A percentile compares a stretch with the other conserved stretches of the same genome.
Evolutionary conservation across 2,888 invertebrate species (phyloP).

Genomic region (Cerastis rubricosa): DNA sequence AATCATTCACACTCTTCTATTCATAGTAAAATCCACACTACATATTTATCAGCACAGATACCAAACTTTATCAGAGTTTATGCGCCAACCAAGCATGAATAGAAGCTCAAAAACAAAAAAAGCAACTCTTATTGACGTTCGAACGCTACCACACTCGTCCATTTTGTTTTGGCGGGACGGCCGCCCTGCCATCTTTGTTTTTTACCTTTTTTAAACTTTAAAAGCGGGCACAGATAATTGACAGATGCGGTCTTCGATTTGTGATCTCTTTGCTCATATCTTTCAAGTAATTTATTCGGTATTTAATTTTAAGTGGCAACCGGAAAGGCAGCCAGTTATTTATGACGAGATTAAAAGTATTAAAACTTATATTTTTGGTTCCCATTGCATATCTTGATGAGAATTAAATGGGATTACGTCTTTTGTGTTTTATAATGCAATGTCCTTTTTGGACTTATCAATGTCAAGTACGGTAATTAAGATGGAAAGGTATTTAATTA

Average conservation of each 20-base stretch:
- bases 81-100: constrained; percentile 54
- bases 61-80: constrained; percentile 43
- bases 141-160: constrained; percentile 63
- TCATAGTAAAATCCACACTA: constrained; percentile 18
- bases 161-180: constrained; percentile 68
- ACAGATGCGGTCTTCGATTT: constrained; percentile 77
- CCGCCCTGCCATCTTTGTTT: constrained; percentile 62
- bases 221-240: constrained; percentile 74
- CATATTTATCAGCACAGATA: constrained; percentile 22
- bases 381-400: constrained; percentile 61
- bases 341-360: constrained; percentile 54
- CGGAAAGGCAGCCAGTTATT: constrained; percentile 68
- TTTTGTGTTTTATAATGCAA: constrained; percentile 40
- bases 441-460: constrained; percentile 27
- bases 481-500: constrained; percentile 49
- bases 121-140: constrained; percentile 61
- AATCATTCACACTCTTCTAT: not conserved
- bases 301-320: constrained; percentile 77
- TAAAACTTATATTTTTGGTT: constrained; percentile 53
- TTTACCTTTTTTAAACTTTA: constrained; percentile 66
- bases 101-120: constrained; percentile 36
- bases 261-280: constrained; percentile 71
- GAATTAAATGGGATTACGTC: constrained; percentile 55
- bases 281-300: constrained; percentile 69
- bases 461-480: constrained; percentile 42